phyloP scores from a whole-genome alignment of 1,140 invertebrate species.

The Conopomorpha cramerella region DNA sequence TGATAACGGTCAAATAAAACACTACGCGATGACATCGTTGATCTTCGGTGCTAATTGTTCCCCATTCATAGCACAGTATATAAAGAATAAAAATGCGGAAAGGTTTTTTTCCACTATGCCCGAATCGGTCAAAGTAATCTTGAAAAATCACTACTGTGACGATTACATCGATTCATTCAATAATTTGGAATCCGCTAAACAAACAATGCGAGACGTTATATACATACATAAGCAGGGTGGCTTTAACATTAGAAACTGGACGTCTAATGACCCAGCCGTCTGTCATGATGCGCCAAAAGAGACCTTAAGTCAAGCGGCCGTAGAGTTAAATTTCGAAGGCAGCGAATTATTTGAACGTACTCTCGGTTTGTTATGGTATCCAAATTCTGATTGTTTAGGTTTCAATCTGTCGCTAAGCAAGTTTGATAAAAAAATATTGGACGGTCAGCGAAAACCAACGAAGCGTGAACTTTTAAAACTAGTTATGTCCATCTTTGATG shows the following conservation, averaged over 20 bases:
- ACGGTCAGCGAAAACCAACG: conserved; percentile 3
- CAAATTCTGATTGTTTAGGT: background rate
- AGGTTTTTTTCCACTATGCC: conserved; percentile 8
- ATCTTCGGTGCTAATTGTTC: conserved; percentile 16
- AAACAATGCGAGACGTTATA: conserved; percentile 8
- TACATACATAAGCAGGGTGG: conserved; percentile 11
- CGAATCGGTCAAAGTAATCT: conserved; percentile 9
- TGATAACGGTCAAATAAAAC: background rate
- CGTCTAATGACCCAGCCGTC: conserved; percentile 4
- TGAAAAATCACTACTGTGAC: conserved; percentile 21
- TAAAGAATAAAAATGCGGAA: conserved; percentile 16
- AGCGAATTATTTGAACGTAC: background rate
- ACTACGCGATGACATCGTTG: conserved; percentile 13
- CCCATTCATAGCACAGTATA: conserved; percentile 11
- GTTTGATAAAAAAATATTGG: background rate
- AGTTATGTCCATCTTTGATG: conserved; percentile 19
- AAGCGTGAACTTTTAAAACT: conserved; percentile 8
- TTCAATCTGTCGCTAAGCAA: background rate
- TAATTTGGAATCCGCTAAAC: conserved; percentile 8
- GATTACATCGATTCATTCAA: conserved; percentile 19
- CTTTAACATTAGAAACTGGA: conserved; percentile 9
- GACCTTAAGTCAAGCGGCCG: background rate
- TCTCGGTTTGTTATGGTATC: background rate
- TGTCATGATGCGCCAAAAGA: conserved; percentile 1
- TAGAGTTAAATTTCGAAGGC: background rate